phyloP scores from a whole-genome alignment of 37 sponge, comb jelly and placozoan genomes.

The Petrosia ficiformis region DNA sequence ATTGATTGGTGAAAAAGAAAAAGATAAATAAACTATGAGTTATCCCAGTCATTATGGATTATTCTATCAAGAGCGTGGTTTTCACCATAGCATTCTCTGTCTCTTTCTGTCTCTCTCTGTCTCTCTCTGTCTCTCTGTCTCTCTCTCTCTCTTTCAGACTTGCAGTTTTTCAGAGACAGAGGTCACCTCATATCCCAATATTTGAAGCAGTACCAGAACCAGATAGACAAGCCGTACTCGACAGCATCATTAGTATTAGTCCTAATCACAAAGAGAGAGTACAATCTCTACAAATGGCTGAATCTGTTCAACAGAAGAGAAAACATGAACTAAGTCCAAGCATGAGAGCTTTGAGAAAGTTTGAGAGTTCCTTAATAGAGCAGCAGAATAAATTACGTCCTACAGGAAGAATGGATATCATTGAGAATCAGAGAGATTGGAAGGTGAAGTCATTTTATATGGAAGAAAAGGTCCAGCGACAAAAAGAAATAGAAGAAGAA shows the following conservation, averaged over 20 bases:
- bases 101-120: too few relatives aligned
- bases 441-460: neutral
- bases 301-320: conserved; percentile 25
- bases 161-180: neutral
- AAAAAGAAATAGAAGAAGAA: conserved; percentile 11
- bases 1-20: too few relatives aligned
- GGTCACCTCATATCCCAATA: neutral
- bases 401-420: neutral
- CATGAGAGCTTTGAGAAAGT: neutral
- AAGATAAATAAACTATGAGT: too few relatives aligned
- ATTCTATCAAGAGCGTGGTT: too few relatives aligned
- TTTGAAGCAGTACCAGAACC: conserved; percentile 5
- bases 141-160: too few relatives aligned
- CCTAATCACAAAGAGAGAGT: conserved; percentile 59
- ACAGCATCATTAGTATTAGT: conserved; percentile 54
- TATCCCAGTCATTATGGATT: too few relatives aligned
- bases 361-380: conserved; percentile 24
- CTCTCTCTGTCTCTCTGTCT: too few relatives aligned
- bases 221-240: neutral
- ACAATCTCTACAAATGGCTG: conserved; percentile 27
- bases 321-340: conserved; percentile 20
- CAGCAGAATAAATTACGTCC: conserved; percentile 10
- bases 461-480: conserved; percentile 22
- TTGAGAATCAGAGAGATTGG: neutral
- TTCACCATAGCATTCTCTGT: too few relatives aligned